Percentiles rank a stretch among this genome's conserved stretches.
phyloP scores from a whole-genome alignment of 1,140 invertebrate species.

The Platyscapa corneri region DNA sequence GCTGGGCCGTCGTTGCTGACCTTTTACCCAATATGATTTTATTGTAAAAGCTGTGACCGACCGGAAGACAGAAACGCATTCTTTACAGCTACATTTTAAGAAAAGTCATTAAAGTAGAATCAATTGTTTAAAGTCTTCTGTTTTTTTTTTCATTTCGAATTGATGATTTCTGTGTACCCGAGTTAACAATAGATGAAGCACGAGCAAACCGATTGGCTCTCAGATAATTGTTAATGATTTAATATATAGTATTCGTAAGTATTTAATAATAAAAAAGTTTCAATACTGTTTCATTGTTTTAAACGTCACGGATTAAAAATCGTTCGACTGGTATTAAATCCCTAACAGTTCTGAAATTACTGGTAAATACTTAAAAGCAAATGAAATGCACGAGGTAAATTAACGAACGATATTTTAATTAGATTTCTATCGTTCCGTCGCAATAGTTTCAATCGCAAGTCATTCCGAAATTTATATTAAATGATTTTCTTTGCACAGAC shows the following conservation, averaged over 20 bases:
- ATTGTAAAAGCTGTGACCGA: background rate
- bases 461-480: background rate
- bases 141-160: no score
- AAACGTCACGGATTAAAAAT: no score
- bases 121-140: background rate
- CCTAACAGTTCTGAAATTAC: no score
- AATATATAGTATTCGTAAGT: no score
- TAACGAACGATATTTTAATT: background rate
- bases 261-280: no score
- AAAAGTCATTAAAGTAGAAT: background rate
- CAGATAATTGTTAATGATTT: no score
- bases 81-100: background rate
- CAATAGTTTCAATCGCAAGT: background rate
- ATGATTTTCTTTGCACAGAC: background rate
- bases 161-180: no score
- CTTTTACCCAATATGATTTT: background rate
- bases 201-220: no score
- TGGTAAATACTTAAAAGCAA: no score
- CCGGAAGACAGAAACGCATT: background rate
- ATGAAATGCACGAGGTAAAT: background rate
- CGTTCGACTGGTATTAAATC: no score
- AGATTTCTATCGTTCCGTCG: background rate
- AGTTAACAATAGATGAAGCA: no score
- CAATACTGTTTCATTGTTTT: no score
- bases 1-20: background rate